Base-by-base conservation (phyloP, 2,113 vertebrate genomes). In the Ameiurus melas region DNA sequence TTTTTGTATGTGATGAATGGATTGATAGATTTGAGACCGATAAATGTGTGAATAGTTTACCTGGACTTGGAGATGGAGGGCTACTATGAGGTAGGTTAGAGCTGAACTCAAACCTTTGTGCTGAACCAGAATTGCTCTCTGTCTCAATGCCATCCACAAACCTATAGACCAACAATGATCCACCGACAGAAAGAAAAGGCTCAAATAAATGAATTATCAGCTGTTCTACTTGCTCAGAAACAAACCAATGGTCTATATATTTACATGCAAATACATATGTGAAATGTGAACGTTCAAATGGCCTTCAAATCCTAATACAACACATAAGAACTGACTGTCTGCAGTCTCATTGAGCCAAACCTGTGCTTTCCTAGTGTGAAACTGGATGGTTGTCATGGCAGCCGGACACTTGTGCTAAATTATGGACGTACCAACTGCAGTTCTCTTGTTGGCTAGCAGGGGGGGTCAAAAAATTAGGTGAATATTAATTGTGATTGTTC, bases 91-190 rank as follows among this genome's bases (percentile, higher is more conserved):
- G 92, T 75, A 92, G 71, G 47, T 90, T 93, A 78, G 93, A 89
- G 84, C 89, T 94, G 90, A 96, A 96, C 93, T 96, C 96, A 92
- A 96, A 96, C 91, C 92, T 96, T 90, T 94, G 96, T 0, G 93
- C 92, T 4, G 92, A 92, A 19, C 88, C 90, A 83, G 91, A 92
- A 77, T 87, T 94, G 89, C 85, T 94, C 85, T 96, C 95, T 0
- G 95, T 95, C 92, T 96, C 96, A 16, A 96, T 96, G 47, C 96
- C 96, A 7, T 96, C 96, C 89, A 96, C 96, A 86, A 96, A 96
- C 88, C 96, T 96, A 51, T 64, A 86, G 51, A 17, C n/a, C 86
- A 87, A 68, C 17, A 19, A 33, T n/a, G 17, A 85, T 51, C 25
- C 25, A 86, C 27, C 43, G 33, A 36, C 7, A 5, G 9, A 39